Percentiles rank a stretch among this genome's conserved stretches.
Evolutionary conservation across 1,140 invertebrate genomes (phyloP).

Genomic region (Trachymyrmex septentrionalis): DNA sequence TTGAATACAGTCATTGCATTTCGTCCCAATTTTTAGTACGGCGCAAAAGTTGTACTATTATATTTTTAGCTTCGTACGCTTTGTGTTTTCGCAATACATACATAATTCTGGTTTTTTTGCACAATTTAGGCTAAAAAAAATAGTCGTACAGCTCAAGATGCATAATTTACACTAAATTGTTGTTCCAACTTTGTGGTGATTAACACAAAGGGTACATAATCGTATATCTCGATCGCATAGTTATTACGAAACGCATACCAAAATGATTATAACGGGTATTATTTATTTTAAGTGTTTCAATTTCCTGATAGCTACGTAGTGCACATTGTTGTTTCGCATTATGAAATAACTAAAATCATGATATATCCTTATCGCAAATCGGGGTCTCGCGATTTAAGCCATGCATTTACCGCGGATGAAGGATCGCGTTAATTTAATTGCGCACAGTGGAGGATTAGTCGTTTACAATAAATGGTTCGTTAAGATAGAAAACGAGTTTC

Average conservation of each 20-base stretch:
- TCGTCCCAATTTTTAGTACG: neutral
- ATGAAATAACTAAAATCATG: slow-evolving; percentile 8
- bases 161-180: slow-evolving; percentile 5
- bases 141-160: neutral
- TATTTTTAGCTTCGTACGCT: neutral
- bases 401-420: neutral
- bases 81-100: slow-evolving; percentile 3
- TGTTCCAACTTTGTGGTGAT: neutral
- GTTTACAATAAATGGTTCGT: slow-evolving; percentile 3
- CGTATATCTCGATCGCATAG: neutral
- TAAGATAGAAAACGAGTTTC: slow-evolving; percentile 22
- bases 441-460: neutral
- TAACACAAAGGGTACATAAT: slow-evolving; percentile 26
- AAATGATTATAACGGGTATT: slow-evolving; percentile 37
- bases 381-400: neutral
- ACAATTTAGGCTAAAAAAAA: neutral
- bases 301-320: slow-evolving; percentile 12
- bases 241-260: slow-evolving; percentile 4
- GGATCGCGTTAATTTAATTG: slow-evolving; percentile 44
- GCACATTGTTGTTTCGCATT: slow-evolving; percentile 23
- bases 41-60: neutral
- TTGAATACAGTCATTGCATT: neutral
- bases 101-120: neutral
- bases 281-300: neutral
- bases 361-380: neutral